Conservation (phyloP, 2,797 vertebrate genomes). For the Rhinella marina region DNA sequence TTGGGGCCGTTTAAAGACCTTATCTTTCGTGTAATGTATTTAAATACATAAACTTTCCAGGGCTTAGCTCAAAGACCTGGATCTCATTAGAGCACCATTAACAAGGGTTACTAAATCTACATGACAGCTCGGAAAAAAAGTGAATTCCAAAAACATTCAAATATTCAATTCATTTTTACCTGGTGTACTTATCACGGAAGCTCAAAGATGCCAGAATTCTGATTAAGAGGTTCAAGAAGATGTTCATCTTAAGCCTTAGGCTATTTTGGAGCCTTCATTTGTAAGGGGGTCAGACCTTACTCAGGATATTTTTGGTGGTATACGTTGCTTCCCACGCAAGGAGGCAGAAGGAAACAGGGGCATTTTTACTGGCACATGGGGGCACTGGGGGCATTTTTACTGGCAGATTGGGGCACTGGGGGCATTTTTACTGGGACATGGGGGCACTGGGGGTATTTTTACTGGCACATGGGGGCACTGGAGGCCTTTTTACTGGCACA, state of each 20-base stretch:
- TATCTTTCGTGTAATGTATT: slow-evolving; percentile 5
- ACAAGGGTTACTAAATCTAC: slow-evolving; percentile 3
- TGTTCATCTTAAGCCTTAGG: neutral
- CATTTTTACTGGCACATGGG: no score
- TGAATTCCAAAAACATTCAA: neutral
- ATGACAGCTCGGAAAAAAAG: neutral
- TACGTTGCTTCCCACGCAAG: no score
- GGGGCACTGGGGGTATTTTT: no score
- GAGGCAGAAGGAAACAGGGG: no score
- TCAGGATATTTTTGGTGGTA: no score
- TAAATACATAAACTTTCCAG: neutral
- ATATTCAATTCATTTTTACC: neutral
- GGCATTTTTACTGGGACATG: no score
- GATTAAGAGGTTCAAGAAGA: neutral
- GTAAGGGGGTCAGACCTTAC: no score
- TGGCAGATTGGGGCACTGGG: no score
- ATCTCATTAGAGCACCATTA: neutral
- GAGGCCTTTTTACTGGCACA: no score
- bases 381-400: no score
- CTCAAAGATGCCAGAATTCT: neutral
- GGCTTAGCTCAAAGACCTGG: neutral
- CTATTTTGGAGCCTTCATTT: neutral
- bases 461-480: no score
- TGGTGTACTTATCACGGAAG: neutral
- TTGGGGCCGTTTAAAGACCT: slow-evolving; percentile 41